Evolutionary conservation across 2,113 vertebrate species (phyloP).

Genomic region (Crocuta crocuta): DNA sequence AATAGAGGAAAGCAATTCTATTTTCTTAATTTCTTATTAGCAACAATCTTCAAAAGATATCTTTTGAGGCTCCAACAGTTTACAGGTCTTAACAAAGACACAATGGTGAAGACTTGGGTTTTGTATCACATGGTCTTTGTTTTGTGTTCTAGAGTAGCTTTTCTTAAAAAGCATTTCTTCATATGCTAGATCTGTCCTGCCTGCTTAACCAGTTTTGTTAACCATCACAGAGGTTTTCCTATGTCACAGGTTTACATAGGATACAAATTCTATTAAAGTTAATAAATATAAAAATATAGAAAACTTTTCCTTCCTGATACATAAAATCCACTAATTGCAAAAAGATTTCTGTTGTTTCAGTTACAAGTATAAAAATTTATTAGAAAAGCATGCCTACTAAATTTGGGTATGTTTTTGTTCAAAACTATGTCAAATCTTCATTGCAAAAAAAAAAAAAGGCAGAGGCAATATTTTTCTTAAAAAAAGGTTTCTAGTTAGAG

Average conservation of each 20-base stretch:
- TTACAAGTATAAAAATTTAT: constrained; percentile 76
- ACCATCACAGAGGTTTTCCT: constrained; percentile 15
- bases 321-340: constrained; percentile 63
- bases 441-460: constrained; percentile 49
- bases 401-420: constrained; percentile 61
- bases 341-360: constrained; percentile 55
- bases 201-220: not conserved
- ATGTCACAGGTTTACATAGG: not conserved
- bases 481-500: constrained; percentile 42
- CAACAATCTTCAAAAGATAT: constrained; percentile 14
- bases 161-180: constrained; percentile 48
- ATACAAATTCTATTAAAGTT: constrained; percentile 56
- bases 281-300: constrained; percentile 80
- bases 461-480: constrained; percentile 59
- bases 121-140: not conserved
- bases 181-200: not conserved
- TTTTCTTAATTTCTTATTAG: constrained; percentile 56
- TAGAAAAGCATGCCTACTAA: constrained; percentile 56
- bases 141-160: not conserved
- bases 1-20: not conserved
- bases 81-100: constrained; percentile 21
- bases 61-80: not conserved
- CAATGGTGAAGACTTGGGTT: not conserved
- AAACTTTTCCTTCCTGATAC: constrained; percentile 59
- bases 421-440: constrained; percentile 49